phyloP scores from a whole-genome alignment of 2,888 invertebrate genomes.

The Andrena praecox region DNA sequence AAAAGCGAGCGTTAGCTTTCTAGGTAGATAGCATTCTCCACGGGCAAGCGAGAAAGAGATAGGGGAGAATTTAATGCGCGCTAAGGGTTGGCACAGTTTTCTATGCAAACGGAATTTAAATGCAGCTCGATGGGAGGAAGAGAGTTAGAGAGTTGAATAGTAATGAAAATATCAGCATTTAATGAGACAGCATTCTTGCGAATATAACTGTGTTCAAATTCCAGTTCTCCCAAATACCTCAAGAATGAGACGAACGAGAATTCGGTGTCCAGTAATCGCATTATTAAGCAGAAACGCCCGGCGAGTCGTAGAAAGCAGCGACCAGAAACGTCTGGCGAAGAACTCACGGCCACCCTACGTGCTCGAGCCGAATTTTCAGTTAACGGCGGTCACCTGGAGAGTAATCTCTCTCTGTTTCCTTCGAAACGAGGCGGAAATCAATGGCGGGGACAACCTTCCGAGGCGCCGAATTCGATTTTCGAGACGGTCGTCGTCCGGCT shows the following conservation, averaged over 20 bases:
- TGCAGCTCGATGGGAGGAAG: background rate
- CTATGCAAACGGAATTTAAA: constrained; percentile 3
- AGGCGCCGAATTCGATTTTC: constrained; percentile 67
- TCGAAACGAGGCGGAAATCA: constrained; percentile 64
- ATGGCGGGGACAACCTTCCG: constrained; percentile 63
- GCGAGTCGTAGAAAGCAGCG: background rate
- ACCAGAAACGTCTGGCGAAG: constrained; percentile 28
- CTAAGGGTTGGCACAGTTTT: background rate
- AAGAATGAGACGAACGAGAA: too few relatives aligned
- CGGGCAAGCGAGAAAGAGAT: background rate
- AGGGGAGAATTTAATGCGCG: background rate
- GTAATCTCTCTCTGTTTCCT: constrained; percentile 12
- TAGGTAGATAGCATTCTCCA: constrained; percentile 20
- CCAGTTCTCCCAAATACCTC: too few relatives aligned
- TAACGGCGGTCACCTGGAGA: constrained; percentile 37
- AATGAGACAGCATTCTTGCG: too few relatives aligned
- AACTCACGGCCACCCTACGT: constrained; percentile 7
- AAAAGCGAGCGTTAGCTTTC: constrained; percentile 31
- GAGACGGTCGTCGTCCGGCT: constrained; percentile 49
- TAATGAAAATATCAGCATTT: background rate
- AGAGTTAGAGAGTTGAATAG: background rate
- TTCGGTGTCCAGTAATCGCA: too few relatives aligned
- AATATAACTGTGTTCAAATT: too few relatives aligned
- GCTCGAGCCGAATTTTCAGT: constrained; percentile 43
- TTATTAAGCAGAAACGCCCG: background rate